Conservation (phyloP, 2,888 invertebrate species). For the Ecliptopera silaceata region DNA sequence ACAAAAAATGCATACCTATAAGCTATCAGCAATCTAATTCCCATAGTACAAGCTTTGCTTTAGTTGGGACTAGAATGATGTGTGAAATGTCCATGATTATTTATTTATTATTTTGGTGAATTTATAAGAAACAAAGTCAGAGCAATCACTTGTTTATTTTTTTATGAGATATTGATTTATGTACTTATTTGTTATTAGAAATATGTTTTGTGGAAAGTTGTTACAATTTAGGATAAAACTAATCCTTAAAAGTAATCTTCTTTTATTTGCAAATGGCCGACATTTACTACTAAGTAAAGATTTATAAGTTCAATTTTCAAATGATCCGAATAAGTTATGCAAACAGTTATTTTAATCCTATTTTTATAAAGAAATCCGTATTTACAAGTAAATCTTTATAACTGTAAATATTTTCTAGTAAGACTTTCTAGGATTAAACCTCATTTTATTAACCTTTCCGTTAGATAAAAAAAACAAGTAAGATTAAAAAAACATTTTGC, state of each 20-base stretch:
- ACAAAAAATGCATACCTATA: no score
- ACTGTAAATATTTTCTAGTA: no score
- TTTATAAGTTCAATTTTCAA: slow-evolving; percentile 23
- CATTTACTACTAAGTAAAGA: slow-evolving; percentile 14
- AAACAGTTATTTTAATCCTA: slow-evolving; percentile 23
- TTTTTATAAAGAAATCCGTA: slow-evolving; percentile 16
- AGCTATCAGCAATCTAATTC: no score
- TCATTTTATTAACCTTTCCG: slow-evolving; percentile 1
- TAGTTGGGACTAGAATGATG: no score
- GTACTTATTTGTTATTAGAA: slow-evolving; percentile 29
- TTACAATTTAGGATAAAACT: slow-evolving; percentile 18
- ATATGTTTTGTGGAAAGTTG: slow-evolving; percentile 7
- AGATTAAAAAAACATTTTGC: not conserved
- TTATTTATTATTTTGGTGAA: no score
- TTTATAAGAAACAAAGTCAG: slow-evolving; percentile 6
- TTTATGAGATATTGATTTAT: slow-evolving; percentile 31
- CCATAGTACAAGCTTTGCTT: no score
- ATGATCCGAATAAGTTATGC: slow-evolving; percentile 5
- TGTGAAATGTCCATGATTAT: no score
- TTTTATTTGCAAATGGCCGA: slow-evolving; percentile 25
- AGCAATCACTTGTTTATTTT: not conserved
- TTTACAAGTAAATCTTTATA: slow-evolving; percentile 21
- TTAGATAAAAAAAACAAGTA: not conserved
- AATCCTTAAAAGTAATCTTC: slow-evolving; percentile 12
- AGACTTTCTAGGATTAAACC: slow-evolving; percentile 20